phyloP scores from a whole-genome alignment of 2,113 vertebrate genomes.

The Tupaia tana region DNA sequence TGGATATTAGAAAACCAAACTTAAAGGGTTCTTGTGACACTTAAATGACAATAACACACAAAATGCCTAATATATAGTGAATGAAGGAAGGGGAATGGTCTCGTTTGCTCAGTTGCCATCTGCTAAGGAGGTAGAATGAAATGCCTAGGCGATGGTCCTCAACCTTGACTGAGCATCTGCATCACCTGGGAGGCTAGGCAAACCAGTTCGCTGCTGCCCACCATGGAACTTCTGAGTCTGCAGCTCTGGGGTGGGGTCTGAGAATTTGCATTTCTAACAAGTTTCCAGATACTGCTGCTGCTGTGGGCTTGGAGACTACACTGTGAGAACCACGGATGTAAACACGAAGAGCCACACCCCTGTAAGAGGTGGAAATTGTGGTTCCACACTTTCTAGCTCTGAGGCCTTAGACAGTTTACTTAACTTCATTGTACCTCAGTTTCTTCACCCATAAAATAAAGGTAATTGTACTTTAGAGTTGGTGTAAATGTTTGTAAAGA shows the following conservation, averaged over 20 bases:
- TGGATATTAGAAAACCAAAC: background rate
- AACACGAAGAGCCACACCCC: background rate
- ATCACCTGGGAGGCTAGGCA: background rate
- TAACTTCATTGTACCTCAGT: background rate
- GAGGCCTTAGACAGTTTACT: background rate
- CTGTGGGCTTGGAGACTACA: background rate
- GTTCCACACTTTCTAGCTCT: background rate
- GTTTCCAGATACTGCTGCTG: background rate
- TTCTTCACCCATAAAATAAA: background rate
- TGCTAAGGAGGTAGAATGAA: background rate
- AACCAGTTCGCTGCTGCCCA: background rate
- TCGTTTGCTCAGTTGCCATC: background rate
- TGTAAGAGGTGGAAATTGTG: background rate
- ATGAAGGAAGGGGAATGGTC: background rate
- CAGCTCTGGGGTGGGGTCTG: background rate
- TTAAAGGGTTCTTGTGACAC: background rate
- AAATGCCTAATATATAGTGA: background rate
- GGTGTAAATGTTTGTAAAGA: background rate
- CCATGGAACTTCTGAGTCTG: background rate
- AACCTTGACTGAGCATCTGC: background rate
- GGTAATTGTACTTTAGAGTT: background rate
- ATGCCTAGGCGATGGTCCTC: background rate
- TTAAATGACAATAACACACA: background rate
- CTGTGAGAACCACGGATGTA: background rate
- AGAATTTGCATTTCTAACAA: background rate